phyloP scores from a whole-genome alignment of 1,140 invertebrate species.

The Lucilia sericata region DNA sequence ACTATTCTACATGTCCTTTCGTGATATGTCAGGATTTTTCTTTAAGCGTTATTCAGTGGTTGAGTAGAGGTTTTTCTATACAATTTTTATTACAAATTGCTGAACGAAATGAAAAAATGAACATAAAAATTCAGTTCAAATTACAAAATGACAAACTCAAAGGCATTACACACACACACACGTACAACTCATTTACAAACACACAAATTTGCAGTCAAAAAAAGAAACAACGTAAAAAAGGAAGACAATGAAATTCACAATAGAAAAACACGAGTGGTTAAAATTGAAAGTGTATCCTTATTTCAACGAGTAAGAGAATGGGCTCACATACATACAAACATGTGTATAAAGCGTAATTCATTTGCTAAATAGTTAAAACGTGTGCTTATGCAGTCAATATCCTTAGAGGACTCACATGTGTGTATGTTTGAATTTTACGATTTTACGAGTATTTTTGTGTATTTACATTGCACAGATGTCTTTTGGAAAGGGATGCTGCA shows the following conservation, averaged over 20 bases:
- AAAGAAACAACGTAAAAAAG: neutral
- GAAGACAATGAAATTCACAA: conserved; percentile 2
- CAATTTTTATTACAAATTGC: conserved; percentile 13
- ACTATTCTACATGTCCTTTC: neutral
- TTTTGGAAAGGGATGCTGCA: neutral
- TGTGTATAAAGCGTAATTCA: neutral
- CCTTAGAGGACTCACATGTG: neutral
- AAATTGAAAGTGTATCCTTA: conserved; percentile 33
- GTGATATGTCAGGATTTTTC: conserved; percentile 23
- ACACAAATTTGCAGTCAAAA: too few species aligned
- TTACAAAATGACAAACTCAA: conserved; percentile 15
- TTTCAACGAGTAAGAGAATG: neutral
- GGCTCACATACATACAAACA: too few species aligned
- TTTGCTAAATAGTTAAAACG: neutral
- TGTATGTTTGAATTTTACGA: neutral
- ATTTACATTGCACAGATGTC: neutral
- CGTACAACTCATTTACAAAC: too few species aligned
- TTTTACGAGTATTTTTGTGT: neutral
- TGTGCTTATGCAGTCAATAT: neutral
- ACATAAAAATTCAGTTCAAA: neutral
- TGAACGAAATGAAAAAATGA: neutral
- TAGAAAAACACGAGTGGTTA: neutral
- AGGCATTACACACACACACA: neutral
- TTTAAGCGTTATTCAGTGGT: neutral
- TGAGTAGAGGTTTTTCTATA: neutral